Evolutionary conservation across 2,888 invertebrate species (phyloP).

Genomic region (Macaria liturata): DNA sequence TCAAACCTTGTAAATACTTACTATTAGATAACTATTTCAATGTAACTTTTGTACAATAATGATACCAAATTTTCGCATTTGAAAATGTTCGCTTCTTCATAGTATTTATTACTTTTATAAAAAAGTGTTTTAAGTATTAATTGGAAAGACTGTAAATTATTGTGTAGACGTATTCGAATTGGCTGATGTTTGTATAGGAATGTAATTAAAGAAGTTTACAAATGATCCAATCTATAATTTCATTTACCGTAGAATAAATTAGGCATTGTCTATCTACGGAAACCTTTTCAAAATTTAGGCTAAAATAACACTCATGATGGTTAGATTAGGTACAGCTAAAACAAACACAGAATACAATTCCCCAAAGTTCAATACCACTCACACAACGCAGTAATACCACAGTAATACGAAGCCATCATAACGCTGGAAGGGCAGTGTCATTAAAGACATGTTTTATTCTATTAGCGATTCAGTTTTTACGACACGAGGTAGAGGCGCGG

Average conservation of each 20-base stretch:
- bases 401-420: conserved; percentile 38
- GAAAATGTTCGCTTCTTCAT: conserved; percentile 72
- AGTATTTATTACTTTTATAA: conserved; percentile 75
- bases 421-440: conserved; percentile 47
- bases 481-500: conserved; percentile 60
- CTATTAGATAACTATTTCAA: conserved; percentile 58
- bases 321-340: too few relatives aligned
- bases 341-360: too few relatives aligned
- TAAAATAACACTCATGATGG: too few relatives aligned
- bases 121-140: conserved; percentile 76
- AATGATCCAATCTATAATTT: conserved; percentile 51
- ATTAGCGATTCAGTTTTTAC: conserved; percentile 72
- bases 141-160: conserved; percentile 82
- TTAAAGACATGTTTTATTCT: conserved; percentile 67
- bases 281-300: too few relatives aligned
- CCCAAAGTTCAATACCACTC: too few relatives aligned
- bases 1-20: conserved; percentile 68
- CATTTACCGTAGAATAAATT: too few relatives aligned
- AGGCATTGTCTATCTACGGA: too few relatives aligned
- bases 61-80: conserved; percentile 82
- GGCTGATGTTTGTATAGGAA: conserved; percentile 80
- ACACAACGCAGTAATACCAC: conserved; percentile 13
- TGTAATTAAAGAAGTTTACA: conserved; percentile 79
- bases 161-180: conserved; percentile 76
- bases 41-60: conserved; percentile 81